Base-by-base conservation (phyloP, 2,113 vertebrate genomes). In the Larimichthys polyactis region DNA sequence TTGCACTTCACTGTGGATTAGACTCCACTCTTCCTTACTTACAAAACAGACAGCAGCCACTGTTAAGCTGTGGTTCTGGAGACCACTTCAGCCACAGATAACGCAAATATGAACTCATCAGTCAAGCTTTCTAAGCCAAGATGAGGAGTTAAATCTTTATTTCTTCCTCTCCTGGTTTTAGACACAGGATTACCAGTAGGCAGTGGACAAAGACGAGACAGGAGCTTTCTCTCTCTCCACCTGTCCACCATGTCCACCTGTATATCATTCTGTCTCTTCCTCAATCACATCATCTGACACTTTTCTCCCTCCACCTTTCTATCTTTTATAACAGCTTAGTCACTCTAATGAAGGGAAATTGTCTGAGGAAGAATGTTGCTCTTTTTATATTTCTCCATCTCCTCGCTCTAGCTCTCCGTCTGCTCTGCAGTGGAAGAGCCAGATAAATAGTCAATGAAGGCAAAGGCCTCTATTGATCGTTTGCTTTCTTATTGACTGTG, bases 21-120 rank as follows among this genome's bases (percentile, higher is more conserved):
- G 40, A 70, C 59, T 49, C 24, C 32, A 51, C 20, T 70, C 17
- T n/a, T 65, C 12, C 77, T n/a, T 24, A 40, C 59, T 62, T 79
- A 77, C 49, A 75, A 83, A 88, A 44, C 46, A 68, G 75, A 58
- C 22, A 59, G 32, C 40, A 58, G 68, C 48, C 16, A 14, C 19
- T 24, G 51, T 52, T 12, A 32, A 52, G 36, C 58, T 55, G 59
- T 46, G n/a, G n/a, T 43, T 57, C 29, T 52, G 43, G 52, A 75
- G 60, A 73, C 6, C 43, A 72, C 52, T 62, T 69, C 32, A 79
- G n/a, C 49, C 44, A 59, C 65, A 75, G 66, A 86, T 77, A 81
- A 85, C 68, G 72, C 32, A 79, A 89, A 70, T 66, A 69, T 48
- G 59, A 84, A 74, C 58, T 58, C 48, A 71, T 83, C 82, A 87